These are phyloP conservation scores for Urosaurus nigricauda DNA, from an alignment of 2,797 vertebrate species.

Conservation along the genomic window DNA sequence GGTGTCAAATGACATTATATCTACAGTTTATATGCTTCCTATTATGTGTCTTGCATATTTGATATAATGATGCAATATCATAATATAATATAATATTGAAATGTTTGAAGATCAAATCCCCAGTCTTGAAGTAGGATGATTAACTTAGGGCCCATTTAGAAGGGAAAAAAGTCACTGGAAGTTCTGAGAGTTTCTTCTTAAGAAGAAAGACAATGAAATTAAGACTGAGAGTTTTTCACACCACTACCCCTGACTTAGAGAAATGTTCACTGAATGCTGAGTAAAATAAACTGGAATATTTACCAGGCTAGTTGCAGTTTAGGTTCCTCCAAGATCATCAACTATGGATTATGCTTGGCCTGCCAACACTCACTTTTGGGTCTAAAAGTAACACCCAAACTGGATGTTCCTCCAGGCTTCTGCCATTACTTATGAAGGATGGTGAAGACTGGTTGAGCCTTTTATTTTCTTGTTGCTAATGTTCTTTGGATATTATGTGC, in stretches of 20 bases:
- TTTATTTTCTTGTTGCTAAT: conserved; percentile 8
- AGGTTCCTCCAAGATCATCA: background rate
- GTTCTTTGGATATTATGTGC: background rate
- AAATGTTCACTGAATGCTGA: background rate
- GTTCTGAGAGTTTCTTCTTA: too few species aligned
- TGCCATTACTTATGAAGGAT: background rate
- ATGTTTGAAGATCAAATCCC: background rate
- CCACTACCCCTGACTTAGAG: background rate
- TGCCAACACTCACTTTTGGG: too few species aligned
- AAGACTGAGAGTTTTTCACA: background rate
- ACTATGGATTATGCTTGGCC: background rate
- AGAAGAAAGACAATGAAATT: background rate
- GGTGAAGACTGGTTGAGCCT: background rate
- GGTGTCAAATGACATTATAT: too few species aligned
- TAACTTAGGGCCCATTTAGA: too few species aligned
- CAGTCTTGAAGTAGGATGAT: background rate
- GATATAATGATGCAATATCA: background rate
- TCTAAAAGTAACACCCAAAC: too few species aligned
- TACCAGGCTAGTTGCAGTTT: background rate
- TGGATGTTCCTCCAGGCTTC: too few species aligned
- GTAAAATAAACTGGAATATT: background rate
- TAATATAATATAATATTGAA: too few species aligned
- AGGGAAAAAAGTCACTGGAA: too few species aligned
- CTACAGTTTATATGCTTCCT: too few species aligned
- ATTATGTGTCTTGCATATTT: background rate